These are phyloP conservation scores for Embiotoca jacksoni DNA, from an alignment of 2,113 vertebrate genomes.

Conservation along the genomic window DNA sequence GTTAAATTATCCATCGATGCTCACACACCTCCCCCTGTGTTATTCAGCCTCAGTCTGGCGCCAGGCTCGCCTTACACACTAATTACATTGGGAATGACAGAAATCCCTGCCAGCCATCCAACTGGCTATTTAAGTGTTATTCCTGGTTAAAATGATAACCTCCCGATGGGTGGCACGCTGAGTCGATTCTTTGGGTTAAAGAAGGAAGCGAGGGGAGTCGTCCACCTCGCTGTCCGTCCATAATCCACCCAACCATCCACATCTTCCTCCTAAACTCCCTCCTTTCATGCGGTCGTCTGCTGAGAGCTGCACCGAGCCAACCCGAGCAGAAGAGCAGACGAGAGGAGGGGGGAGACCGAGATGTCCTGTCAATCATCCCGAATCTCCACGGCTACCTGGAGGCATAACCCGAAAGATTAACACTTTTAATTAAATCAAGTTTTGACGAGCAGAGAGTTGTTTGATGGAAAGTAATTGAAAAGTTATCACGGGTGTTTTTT, in stretches of 20 bases:
- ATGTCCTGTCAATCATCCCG: background rate
- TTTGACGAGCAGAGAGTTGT: background rate
- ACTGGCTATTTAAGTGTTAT: constrained; percentile 31
- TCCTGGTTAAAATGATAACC: constrained; percentile 32
- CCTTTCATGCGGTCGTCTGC: background rate
- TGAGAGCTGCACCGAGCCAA: background rate
- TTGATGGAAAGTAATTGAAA: constrained; percentile 15
- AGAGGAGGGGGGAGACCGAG: background rate
- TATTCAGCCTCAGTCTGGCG: constrained; percentile 33
- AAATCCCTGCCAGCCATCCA: constrained; percentile 36
- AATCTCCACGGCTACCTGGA: constrained; percentile 19
- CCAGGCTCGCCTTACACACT: constrained; percentile 58
- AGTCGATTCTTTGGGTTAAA: constrained; percentile 7
- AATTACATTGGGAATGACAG: constrained; percentile 69
- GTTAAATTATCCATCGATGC: constrained; percentile 59
- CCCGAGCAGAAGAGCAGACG: too few species aligned
- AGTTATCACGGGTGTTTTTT: background rate
- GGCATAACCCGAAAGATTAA: constrained; percentile 1
- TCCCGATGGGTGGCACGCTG: constrained; percentile 13
- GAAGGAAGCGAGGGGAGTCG: background rate
- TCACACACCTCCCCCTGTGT: constrained; percentile 30
- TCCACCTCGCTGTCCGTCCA: too few species aligned
- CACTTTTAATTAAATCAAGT: constrained; percentile 34
- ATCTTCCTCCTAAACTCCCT: constrained; percentile 8
- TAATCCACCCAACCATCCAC: background rate